A percentile compares a stretch with the other conserved stretches of the same genome.
phyloP scores from a whole-genome alignment of 2,113 vertebrate species.

The Platichthys flesus region DNA sequence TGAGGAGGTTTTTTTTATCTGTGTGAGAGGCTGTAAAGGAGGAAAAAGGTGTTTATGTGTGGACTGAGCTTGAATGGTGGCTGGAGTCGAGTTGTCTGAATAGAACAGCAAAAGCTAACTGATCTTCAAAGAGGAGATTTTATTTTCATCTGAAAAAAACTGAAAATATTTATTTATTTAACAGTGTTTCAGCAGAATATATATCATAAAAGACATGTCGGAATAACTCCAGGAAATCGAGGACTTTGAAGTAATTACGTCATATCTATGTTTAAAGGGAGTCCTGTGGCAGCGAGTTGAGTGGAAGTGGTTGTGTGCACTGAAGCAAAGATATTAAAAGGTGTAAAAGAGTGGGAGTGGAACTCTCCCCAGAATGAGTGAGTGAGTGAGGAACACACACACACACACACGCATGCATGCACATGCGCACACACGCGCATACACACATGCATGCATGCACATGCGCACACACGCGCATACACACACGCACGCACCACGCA shows the following conservation, averaged over 20 bases:
- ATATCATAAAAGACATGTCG: background rate
- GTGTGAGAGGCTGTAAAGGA: background rate
- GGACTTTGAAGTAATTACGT: constrained; percentile 2
- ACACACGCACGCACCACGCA: constrained; percentile 4
- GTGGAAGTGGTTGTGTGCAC: constrained; percentile 25
- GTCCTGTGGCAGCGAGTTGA: constrained; percentile 22
- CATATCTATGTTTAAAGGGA: background rate
- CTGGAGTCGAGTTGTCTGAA: background rate
- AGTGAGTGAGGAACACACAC: constrained; percentile 8
- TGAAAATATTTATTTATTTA: background rate
- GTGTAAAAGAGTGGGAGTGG: constrained; percentile 10
- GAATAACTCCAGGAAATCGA: background rate
- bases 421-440: constrained; percentile 43
- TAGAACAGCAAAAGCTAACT: background rate
- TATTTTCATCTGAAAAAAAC: constrained; percentile 15
- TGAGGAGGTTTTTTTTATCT: background rate
- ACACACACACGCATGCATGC: constrained; percentile 18
- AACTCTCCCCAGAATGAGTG: constrained; percentile 22
- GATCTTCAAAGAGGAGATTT: constrained; percentile 4
- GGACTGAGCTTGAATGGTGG: constrained; percentile 11
- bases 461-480: background rate
- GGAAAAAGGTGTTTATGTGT: background rate
- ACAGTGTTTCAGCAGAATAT: constrained; percentile 6
- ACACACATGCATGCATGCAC: background rate
- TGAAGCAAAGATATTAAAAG: constrained; percentile 35